Conservation (phyloP, 2,888 invertebrate species). For the Hydrotaea diabolus region DNA sequence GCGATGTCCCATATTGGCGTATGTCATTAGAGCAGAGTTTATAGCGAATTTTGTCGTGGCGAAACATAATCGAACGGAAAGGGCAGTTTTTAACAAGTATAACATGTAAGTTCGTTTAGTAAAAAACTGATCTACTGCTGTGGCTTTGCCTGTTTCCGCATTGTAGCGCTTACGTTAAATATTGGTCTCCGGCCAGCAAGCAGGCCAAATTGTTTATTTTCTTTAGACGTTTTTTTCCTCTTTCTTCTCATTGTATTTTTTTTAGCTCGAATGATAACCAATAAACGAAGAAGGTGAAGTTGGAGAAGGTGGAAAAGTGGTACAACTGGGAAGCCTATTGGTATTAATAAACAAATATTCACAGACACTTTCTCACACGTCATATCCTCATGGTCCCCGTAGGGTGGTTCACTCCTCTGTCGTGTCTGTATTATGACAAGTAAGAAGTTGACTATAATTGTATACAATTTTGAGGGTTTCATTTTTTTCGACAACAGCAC, state of each 20-base stretch:
- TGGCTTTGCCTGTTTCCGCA: constrained; percentile 16
- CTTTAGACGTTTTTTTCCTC: neutral
- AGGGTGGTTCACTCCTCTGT: neutral
- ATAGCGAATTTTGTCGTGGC: no score
- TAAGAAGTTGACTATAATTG: neutral
- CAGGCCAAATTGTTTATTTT: neutral
- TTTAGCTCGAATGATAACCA: neutral
- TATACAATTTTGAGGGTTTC: neutral
- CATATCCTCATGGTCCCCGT: neutral
- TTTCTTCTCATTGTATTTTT: neutral
- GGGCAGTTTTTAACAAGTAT: no score
- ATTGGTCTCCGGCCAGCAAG: neutral
- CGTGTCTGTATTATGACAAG: neutral
- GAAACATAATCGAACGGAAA: no score
- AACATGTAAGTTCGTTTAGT: no score
- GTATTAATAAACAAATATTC: neutral
- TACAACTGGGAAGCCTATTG: neutral
- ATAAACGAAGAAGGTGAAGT: neutral
- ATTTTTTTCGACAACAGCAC: no score
- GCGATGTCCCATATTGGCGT: no score
- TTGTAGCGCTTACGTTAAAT: neutral
- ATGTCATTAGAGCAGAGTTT: no score
- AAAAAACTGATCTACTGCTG: constrained; percentile 1
- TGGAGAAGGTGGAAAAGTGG: neutral
- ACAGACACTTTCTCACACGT: neutral